Base-by-base conservation (phyloP, 2,888 invertebrate species). In the Cheilosia scutellata region DNA sequence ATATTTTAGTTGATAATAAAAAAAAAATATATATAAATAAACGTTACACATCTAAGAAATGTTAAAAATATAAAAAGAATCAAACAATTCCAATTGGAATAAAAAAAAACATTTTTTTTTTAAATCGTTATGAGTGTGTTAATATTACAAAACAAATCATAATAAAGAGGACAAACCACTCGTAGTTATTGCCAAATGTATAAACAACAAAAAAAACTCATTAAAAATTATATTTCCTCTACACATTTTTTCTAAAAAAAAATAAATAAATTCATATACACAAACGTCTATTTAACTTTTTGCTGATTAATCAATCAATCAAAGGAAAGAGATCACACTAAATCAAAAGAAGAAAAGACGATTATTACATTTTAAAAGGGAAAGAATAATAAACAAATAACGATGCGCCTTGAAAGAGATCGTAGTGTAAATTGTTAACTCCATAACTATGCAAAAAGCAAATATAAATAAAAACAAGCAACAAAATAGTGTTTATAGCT, bases 71-170 rank as follows among this genome's bases (percentile, higher is more conserved):
- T 27, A 49, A 70, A 16, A n/a, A 13, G 53, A 84, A 84, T 84
- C 80, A 84, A 84, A 84, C 66, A 55, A 84, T 84, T 84, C 84
- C 84, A 75, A 1, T 37, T 80, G 84, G 84, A 80, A 84, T 84
- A 75, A 84, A 76, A 82, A 82, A 27, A 20, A 68, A 44, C 53
- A 65, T 51, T 65, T 65, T 51, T 20, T 62, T 25, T 58, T 40
- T 37, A 71, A 63, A 42, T 13, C 29, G 55, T 63, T 65, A 49
- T 58, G 78, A 83, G 72, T 83, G 78, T 72, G 66, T 66, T 20
- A 62, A 65, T 72, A 77, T 42, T 20, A 7, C 7, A 57, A 31
- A 44, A 49, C 25, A 31, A 65, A 33, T 49, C n/a, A 27, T 55
- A 55, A 60, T 6, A 9, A 58, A 58, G 53, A 66, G 27, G n/a